Conservation (phyloP, 2,888 invertebrate genomes). For the Cantharis rufa region DNA sequence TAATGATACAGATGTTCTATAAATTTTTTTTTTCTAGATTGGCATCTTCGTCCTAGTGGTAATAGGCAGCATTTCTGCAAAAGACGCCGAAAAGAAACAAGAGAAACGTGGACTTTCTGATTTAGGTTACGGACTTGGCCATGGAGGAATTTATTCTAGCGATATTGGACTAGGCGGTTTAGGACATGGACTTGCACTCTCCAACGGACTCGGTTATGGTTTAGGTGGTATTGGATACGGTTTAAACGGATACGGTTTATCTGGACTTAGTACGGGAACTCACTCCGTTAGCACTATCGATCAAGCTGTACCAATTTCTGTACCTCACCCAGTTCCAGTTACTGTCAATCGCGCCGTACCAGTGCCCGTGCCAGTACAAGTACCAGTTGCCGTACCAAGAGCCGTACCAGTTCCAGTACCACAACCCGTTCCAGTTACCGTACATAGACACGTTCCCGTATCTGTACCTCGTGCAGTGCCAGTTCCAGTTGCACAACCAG, state of each 20-base stretch:
- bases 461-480: conserved; percentile 48
- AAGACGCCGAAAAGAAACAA: conserved; percentile 42
- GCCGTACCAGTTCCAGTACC: conserved; percentile 39
- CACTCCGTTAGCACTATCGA: conserved; percentile 40
- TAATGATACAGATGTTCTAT: not conserved
- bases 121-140: not conserved
- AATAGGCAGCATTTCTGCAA: conserved; percentile 31
- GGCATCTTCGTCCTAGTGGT: conserved; percentile 42
- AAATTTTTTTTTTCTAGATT: conserved; percentile 36
- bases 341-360: conserved; percentile 39
- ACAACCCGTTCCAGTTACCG: conserved; percentile 35
- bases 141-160: not conserved
- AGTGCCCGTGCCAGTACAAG: conserved; percentile 39
- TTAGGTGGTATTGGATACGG: conserved; percentile 29
- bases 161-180: not conserved
- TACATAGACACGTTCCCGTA: conserved; percentile 42
- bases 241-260: conserved; percentile 18
- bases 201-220: conserved; percentile 30
- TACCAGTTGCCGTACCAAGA: conserved; percentile 41
- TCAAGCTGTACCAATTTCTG: conserved; percentile 39
- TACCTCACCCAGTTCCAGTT: conserved; percentile 40
- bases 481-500: conserved; percentile 41
- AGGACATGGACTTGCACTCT: not conserved
- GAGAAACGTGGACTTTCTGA: conserved; percentile 47
- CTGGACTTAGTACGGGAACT: conserved; percentile 30